phyloP scores from a whole-genome alignment of 2,113 vertebrate species.

The Chaetura pelagica region DNA sequence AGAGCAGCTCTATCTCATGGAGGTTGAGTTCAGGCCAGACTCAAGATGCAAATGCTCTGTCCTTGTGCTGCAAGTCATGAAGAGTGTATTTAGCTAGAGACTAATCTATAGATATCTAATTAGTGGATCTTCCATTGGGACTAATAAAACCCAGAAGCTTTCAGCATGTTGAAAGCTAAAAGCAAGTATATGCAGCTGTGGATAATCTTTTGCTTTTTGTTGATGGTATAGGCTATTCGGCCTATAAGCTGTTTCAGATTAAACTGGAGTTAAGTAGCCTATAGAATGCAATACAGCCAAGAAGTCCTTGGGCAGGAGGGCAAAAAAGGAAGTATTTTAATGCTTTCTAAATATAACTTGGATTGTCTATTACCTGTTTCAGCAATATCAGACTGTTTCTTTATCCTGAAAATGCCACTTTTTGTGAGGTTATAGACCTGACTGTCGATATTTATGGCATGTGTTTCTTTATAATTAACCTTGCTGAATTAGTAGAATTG shows the following conservation, averaged over 20 bases:
- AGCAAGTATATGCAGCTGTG: background rate
- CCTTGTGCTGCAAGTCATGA: background rate
- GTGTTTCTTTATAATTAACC: background rate
- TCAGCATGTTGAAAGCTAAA: background rate
- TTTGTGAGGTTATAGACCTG: background rate
- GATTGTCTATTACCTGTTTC: background rate
- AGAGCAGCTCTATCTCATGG: background rate
- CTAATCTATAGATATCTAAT: background rate
- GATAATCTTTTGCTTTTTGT: background rate
- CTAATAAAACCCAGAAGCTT: background rate
- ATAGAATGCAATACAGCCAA: background rate
- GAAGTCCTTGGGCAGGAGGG: background rate
- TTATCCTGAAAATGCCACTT: background rate
- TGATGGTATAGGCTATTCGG: background rate
- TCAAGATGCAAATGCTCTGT: background rate
- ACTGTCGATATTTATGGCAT: background rate
- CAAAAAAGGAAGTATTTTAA: background rate
- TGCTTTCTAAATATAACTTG: background rate
- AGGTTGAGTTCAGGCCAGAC: background rate
- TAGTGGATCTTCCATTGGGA: background rate
- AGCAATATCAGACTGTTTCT: background rate
- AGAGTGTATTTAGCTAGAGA: background rate
- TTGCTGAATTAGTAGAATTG: background rate
- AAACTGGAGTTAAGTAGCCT: background rate
- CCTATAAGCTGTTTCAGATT: background rate